A percentile compares a stretch with the other conserved stretches of the same genome.
phyloP scores from a whole-genome alignment of 2,113 vertebrate genomes.

The Heloderma charlesbogerti region DNA sequence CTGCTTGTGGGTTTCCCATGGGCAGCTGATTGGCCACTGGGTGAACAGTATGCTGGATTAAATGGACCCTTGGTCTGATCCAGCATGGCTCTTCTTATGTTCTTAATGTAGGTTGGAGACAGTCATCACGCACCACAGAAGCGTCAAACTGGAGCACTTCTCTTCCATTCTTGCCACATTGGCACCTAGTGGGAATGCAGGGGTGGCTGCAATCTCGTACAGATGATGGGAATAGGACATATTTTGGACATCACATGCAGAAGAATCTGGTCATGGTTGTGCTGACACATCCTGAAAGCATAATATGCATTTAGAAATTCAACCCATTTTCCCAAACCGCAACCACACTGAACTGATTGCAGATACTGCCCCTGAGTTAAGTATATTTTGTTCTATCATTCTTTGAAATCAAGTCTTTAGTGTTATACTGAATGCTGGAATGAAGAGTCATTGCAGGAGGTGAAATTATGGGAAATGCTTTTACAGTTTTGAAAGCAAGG shows the following conservation, averaged over 20 bases:
- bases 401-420: background rate
- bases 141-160: background rate
- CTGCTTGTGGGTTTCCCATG: too few species aligned
- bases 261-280: background rate
- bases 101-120: background rate
- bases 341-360: background rate
- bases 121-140: background rate
- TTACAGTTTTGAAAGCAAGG: conserved; percentile 42
- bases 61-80: too few species aligned
- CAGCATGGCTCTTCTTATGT: too few species aligned
- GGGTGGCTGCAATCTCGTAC: background rate
- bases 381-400: background rate
- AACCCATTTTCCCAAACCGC: background rate
- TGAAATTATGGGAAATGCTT: background rate
- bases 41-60: too few species aligned
- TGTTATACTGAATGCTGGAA: background rate
- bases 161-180: background rate
- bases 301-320: background rate
- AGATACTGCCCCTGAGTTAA: background rate
- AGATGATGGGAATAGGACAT: background rate
- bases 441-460: background rate
- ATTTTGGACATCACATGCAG: background rate
- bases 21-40: too few species aligned
- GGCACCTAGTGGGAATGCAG: background rate
- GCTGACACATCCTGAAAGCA: background rate